Evolutionary conservation across 2,888 invertebrate genomes (phyloP).

Genomic region (Pediacus dermestoides): DNA sequence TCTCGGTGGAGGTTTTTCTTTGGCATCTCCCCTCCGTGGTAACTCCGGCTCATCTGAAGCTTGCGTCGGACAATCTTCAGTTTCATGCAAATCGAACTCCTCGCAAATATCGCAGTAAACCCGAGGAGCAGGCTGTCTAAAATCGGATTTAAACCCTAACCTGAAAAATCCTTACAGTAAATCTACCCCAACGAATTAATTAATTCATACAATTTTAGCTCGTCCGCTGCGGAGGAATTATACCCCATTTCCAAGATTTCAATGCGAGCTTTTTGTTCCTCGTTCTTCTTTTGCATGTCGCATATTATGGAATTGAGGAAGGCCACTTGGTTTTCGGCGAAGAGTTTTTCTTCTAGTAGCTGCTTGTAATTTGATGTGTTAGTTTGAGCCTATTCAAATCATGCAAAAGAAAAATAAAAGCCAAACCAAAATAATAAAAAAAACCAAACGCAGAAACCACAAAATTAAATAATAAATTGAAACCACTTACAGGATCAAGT

Average conservation of each 20-base stretch:
- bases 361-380: conserved; percentile 41
- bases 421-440: conserved; percentile 1
- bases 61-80: conserved; percentile 93
- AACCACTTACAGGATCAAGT: conserved; percentile 8
- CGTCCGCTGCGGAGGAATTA: conserved; percentile 44
- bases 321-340: conserved; percentile 71
- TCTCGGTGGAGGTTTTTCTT: conserved; percentile 54
- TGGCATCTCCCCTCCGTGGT: conserved; percentile 35
- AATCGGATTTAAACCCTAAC: conserved; percentile 30
- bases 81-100: conserved; percentile 93
- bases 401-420: conserved; percentile 17
- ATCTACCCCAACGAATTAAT: conserved; percentile 3
- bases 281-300: conserved; percentile 91
- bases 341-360: conserved; percentile 60
- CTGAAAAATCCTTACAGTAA: conserved; percentile 21
- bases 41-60: conserved; percentile 54
- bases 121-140: conserved; percentile 61
- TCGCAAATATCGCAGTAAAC: conserved; percentile 98
- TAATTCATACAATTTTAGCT: conserved; percentile 50
- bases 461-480: too few species aligned
- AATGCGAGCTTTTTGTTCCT: conserved; percentile 73
- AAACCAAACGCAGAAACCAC: too few species aligned
- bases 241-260: conserved; percentile 72
- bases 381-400: conserved; percentile 21
- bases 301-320: conserved; percentile 96